Evolutionary conservation across 2,113 vertebrate species (phyloP).

Genomic region (Hemiscyllium ocellatum): DNA sequence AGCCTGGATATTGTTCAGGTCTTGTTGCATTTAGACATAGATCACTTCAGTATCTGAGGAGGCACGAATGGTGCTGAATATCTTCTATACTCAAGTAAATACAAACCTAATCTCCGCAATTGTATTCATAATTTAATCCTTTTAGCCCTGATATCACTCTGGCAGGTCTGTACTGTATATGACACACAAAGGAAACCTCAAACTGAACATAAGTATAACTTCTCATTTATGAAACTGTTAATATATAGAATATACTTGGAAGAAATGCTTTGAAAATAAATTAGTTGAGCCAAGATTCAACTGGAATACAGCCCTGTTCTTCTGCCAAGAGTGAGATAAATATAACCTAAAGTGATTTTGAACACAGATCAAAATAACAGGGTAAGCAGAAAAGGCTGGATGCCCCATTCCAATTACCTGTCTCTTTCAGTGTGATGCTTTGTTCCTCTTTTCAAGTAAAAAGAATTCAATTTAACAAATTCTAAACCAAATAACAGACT

Average conservation of each 20-base stretch:
- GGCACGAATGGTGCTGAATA: too few relatives aligned
- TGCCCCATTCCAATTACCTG: neutral
- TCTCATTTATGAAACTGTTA: neutral
- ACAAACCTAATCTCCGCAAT: neutral
- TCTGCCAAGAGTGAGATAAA: neutral
- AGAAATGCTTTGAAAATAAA: neutral
- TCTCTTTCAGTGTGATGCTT: neutral
- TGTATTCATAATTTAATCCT: neutral
- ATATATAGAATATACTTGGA: neutral
- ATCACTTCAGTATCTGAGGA: too few relatives aligned
- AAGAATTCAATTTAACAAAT: neutral
- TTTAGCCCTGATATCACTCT: neutral
- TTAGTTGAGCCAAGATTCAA: neutral
- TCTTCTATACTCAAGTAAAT: neutral
- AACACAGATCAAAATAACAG: neutral
- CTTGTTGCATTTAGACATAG: too few relatives aligned
- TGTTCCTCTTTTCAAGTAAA: neutral
- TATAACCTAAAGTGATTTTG: neutral
- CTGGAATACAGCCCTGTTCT: neutral
- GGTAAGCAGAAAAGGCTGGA: neutral
- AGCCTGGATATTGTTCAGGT: too few relatives aligned
- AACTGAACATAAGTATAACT: neutral
- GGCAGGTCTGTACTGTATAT: neutral
- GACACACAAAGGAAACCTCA: neutral
- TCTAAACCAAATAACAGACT: neutral